Conservation (phyloP, 2,888 invertebrate species). For the Diaperis boleti region DNA sequence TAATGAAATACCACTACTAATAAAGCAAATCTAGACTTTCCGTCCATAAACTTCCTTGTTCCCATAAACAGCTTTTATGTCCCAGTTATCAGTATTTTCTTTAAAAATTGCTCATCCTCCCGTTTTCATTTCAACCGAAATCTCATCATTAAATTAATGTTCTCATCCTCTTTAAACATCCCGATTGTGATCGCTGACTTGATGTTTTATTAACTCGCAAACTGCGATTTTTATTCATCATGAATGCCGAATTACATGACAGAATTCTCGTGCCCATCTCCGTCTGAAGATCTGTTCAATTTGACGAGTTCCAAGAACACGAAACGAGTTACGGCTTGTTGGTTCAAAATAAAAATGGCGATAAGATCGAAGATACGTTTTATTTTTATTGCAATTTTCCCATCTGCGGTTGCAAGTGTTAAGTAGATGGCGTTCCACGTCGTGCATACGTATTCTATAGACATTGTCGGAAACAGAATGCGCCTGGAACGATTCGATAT, state of each 20-base stretch:
- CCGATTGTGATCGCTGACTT: background rate
- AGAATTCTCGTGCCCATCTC: constrained; percentile 7
- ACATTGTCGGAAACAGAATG: constrained; percentile 24
- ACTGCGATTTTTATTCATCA: constrained; percentile 1
- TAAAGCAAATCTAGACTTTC: constrained; percentile 30
- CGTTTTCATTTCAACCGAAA: constrained; percentile 3
- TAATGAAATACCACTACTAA: constrained; percentile 28
- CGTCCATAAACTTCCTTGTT: constrained; percentile 1
- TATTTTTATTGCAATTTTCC: constrained; percentile 17
- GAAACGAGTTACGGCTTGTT: constrained; percentile 18
- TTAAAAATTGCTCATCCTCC: constrained; percentile 6
- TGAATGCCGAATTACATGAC: constrained; percentile 7
- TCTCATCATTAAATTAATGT: constrained; percentile 8
- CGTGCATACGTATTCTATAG: constrained; percentile 5
- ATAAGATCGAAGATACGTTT: constrained; percentile 17
- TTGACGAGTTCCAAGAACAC: constrained; percentile 23
- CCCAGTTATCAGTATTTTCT: constrained; percentile 26
- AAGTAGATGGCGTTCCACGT: constrained; percentile 18
- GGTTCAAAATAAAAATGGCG: constrained; percentile 22
- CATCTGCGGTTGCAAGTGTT: background rate
- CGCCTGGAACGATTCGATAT: constrained; percentile 19
- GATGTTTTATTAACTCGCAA: background rate
- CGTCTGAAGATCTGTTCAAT: constrained; percentile 15
- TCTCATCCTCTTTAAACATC: background rate
- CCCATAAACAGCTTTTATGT: constrained; percentile 31